Conservation (phyloP, 2,888 invertebrate species). For the Melieria picta region DNA sequence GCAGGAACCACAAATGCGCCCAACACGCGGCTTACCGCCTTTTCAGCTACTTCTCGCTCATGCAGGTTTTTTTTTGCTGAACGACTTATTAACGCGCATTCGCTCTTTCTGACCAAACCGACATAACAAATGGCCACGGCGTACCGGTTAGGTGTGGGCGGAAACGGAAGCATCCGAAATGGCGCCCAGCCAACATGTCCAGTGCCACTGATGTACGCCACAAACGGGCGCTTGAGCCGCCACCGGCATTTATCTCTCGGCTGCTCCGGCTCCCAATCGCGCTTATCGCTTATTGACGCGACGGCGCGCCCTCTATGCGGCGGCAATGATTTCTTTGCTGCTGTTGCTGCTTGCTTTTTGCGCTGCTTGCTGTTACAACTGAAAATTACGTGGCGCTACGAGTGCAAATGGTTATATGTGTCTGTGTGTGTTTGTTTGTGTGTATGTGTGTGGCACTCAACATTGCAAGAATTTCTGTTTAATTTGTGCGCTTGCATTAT, state of each 20-base stretch:
- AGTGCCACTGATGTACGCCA: too few relatives aligned
- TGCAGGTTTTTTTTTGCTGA: neutral
- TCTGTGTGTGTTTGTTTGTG: neutral
- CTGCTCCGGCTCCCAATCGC: constrained; percentile 13
- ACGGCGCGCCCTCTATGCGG: too few relatives aligned
- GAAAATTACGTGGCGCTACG: too few relatives aligned
- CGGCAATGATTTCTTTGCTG: too few relatives aligned
- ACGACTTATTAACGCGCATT: constrained; percentile 27
- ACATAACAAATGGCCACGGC: constrained; percentile 2
- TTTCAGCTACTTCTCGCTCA: too few relatives aligned
- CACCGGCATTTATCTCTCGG: constrained; percentile 23
- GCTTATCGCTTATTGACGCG: too few relatives aligned
- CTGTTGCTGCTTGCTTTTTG: too few relatives aligned
- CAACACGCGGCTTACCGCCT: too few relatives aligned
- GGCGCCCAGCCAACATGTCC: neutral
- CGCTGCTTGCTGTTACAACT: too few relatives aligned
- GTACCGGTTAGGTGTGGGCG: neutral
- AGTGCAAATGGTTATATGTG: constrained; percentile 12
- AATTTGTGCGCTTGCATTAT: neutral
- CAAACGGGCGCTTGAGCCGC: neutral
- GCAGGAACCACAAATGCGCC: neutral
- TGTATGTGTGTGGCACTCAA: neutral
- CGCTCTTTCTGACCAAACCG: constrained; percentile 10
- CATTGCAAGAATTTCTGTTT: neutral
- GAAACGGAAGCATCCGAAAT: constrained; percentile 2